Evolutionary conservation across 2,888 invertebrate genomes (phyloP), one percentile per base, ranked within the genome.

Genomic region (Agrochola macilenta): DNA sequence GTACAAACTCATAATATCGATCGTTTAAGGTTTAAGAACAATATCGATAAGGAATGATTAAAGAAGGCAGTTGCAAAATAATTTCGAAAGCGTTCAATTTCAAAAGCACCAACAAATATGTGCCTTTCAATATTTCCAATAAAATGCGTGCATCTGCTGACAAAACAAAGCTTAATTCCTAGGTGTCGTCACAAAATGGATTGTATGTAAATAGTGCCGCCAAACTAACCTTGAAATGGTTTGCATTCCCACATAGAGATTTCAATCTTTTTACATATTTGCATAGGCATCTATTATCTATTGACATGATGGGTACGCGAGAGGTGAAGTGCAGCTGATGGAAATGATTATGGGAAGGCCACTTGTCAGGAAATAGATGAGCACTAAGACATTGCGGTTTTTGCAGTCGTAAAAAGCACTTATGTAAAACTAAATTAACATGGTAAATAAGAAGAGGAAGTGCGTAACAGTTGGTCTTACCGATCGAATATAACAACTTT

Each of bases 171-270:
- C 76, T 79, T 75, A 82, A 88, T 90, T 89, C 89, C 83, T 85
- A 71, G 81, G 73, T 91, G 92, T 91, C 90, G 91, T 92, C 92
- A 93, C 83, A 90, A 86, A 90, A 90, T 88, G 90, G 91, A 95
- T 95, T 95, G 95, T 95, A 93, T 95, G 94, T 91, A 92, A 95
- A 95, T 95, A 86, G 43, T 74, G 82, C 82, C 81, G 73, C 84
- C 88, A 79, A 79, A 78, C 52, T 80, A 92, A 89, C 93, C 93
- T 94, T 94, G 93, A 89, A 86, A 92, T 90, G 84, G 90, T 92
- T 93, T 92, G 91, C 93, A 93, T 94, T 91, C 90, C 86, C 83
- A 89, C 89, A 87, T 86, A 80, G 72, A 87, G 92, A 92, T 92
- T 89, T 89, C 84, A 84, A 92, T 92, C 90, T 87, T 76, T 74